Evolutionary conservation across 2,797 vertebrate species (phyloP), one percentile per base, ranked within the genome.

Genomic region (Dermochelys coriacea): DNA sequence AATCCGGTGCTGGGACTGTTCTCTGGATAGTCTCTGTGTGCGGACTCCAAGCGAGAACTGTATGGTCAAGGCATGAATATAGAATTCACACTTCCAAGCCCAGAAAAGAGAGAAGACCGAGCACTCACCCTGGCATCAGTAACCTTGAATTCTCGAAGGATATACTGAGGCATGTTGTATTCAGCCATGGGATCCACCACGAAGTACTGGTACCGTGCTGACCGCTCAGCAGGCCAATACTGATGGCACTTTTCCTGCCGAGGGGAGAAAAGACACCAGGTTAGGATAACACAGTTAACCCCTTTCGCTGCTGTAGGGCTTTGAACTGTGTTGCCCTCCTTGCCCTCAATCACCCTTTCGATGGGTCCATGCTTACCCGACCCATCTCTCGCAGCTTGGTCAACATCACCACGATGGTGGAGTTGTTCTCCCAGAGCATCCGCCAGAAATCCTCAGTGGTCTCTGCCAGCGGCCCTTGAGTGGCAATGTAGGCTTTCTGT

Each of bases 121-220:
- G 2, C 81, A 86, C 99, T 98, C 96, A 99, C 99, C 98, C 99
- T 98, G 96, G 99, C 99, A 2, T 99, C 99, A 0, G 99, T 99
- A 98, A 99, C 99, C 97, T 99, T 99, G 98, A 99, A 99, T 93
- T 99, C 99, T 34, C 99, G 97, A 12, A 99, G 99, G 97, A 99
- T 99, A 97, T 99, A 99, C 98, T 99, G 99, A 16, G 99, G 99
- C 99, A 99, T 99, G 98, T 99, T 99, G 98, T 99, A 99, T 84
- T 99, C 99, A 0, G 99, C 99, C 99, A 99, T 99, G 27, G 99
- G 99, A 88, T 99, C 99, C 88, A 99, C 99, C 29, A 99, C 99
- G 0, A 99, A 99, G 98, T 99, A 99, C 98, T 99, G 99, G 97
- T 99, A 99, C 61, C 99, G 98, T 68, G 99, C 99, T 0, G 99